Conservation (phyloP, 2,113 vertebrate genomes). For the Menura novaehollandiae region DNA sequence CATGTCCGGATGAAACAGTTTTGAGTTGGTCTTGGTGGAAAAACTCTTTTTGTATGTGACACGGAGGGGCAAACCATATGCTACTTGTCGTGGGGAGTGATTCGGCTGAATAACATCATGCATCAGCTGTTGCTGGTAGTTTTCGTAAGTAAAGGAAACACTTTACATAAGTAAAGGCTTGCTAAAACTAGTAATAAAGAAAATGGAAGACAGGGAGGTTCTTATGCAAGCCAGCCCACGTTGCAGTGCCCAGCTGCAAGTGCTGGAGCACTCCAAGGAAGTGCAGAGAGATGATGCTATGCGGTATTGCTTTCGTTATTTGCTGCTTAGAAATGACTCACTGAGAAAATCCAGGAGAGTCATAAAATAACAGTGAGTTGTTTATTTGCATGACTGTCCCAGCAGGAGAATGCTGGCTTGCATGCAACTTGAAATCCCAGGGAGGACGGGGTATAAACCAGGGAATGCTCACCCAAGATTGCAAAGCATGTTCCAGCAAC, state of each 20-base stretch:
- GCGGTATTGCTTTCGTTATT: not conserved
- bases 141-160: not conserved
- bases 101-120: not conserved
- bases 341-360: not conserved
- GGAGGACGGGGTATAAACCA: not conserved
- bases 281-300: not conserved
- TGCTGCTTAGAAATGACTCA: not conserved
- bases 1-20: accelerated
- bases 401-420: not conserved
- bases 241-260: not conserved
- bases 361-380: not conserved
- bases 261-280: not conserved
- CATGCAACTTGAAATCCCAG: not conserved
- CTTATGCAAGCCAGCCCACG: not conserved
- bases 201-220: not conserved
- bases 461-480: not conserved
- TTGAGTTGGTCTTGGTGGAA: not conserved
- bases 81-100: not conserved
- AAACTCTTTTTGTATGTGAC: not conserved
- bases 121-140: not conserved
- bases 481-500: not conserved
- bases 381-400: not conserved
- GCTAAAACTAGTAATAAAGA: not conserved
- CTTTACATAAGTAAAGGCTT: not conserved
- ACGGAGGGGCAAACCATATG: accelerated